These are phyloP conservation scores for Sebastes trivittatus DNA, from an alignment of 2,797 vertebrate species.

Conservation along the genomic window DNA sequence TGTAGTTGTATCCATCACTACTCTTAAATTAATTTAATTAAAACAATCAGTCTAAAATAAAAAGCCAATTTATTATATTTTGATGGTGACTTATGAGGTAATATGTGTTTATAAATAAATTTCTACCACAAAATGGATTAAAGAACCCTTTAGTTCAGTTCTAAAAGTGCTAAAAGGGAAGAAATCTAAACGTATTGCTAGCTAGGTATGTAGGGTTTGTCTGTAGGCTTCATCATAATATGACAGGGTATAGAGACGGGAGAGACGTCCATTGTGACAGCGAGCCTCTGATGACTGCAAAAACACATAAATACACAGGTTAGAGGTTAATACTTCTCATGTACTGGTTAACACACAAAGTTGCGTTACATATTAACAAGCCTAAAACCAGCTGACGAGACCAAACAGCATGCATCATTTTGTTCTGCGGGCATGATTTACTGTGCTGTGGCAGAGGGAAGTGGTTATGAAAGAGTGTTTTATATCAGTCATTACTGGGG, in stretches of 20 bases:
- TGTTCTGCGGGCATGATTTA: conserved; percentile 30
- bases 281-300: conserved; percentile 74
- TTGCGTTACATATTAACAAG: conserved; percentile 40
- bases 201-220: conserved; percentile 72
- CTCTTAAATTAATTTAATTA: not conserved
- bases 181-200: conserved; percentile 74
- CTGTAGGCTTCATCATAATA: conserved; percentile 62
- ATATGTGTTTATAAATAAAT: conserved; percentile 43
- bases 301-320: conserved; percentile 31
- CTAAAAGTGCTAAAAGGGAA: not conserved
- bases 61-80: conserved; percentile 5
- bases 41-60: conserved; percentile 25
- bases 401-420: not conserved
- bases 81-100: conserved; percentile 71
- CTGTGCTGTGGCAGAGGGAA: conserved; percentile 5
- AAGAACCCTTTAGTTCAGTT: conserved; percentile 21
- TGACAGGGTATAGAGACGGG: conserved; percentile 41
- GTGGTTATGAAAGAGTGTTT: conserved; percentile 9
- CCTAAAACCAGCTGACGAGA: not conserved
- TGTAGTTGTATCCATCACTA: conserved; percentile 75
- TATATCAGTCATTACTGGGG: conserved; percentile 5
- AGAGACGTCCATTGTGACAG: conserved; percentile 79
- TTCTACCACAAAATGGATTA: not conserved
- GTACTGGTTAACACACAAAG: not conserved
- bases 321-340: not conserved